Conservation (phyloP, 2,797 vertebrate species). For the Hydrocynus forskahlii region DNA sequence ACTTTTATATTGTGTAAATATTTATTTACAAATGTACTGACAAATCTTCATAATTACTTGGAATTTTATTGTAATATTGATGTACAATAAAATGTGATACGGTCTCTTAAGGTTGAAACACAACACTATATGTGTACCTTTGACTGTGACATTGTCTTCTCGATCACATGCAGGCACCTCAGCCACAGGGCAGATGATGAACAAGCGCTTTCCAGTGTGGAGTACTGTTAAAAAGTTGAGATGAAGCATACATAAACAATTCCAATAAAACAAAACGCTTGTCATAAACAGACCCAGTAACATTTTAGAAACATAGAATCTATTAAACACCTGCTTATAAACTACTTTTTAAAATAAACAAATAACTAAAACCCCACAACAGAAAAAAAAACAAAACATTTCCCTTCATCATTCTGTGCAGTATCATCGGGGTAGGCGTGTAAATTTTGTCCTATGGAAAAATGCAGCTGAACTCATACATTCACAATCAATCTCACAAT, state of each 20-base stretch:
- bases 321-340: background rate
- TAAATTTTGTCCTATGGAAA: too few species aligned
- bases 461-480: background rate
- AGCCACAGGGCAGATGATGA: constrained; percentile 96
- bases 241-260: constrained; percentile 18
- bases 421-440: background rate
- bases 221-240: constrained; percentile 79
- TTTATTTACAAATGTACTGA: too few species aligned
- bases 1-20: too few species aligned
- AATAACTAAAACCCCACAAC: too few species aligned
- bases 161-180: constrained; percentile 81
- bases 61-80: too few species aligned
- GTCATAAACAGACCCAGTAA: background rate
- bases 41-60: too few species aligned
- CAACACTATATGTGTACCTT: constrained; percentile 50
- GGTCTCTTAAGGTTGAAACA: too few species aligned
- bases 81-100: too few species aligned
- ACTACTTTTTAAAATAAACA: too few species aligned
- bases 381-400: too few species aligned
- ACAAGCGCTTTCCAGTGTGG: constrained; percentile 97
- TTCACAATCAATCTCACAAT: background rate
- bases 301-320: background rate
- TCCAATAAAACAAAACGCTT: constrained; percentile 11
- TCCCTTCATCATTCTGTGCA: background rate
- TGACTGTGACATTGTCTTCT: constrained; percentile 72